A percentile compares a stretch with the other conserved stretches of the same genome.
phyloP scores from a whole-genome alignment of 2,888 invertebrate genomes.

The Brachyptera putata region DNA sequence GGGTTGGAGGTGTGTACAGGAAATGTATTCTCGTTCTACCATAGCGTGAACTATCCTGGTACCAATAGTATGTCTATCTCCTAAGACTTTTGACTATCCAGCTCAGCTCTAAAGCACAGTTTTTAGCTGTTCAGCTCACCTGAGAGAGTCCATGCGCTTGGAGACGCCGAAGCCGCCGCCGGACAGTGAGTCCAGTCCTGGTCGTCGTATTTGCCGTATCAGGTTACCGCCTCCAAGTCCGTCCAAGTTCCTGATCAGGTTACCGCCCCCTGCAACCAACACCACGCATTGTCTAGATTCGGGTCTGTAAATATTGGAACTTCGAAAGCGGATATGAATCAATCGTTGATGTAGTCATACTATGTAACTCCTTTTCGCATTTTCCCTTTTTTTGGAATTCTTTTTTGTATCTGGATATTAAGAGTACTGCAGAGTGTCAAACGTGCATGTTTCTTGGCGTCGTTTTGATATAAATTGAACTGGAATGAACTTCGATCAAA shows the following conservation, averaged over 20 bases:
- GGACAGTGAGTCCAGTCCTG: constrained; percentile 45
- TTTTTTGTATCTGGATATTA: too few species aligned
- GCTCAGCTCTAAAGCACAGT: not conserved
- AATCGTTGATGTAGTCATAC: too few species aligned
- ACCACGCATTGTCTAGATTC: too few species aligned
- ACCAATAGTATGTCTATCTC: not conserved
- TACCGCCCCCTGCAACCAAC: constrained; percentile 39
- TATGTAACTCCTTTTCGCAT: too few species aligned
- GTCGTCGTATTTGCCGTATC: constrained; percentile 42
- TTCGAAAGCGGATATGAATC: too few species aligned
- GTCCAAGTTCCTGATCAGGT: constrained; percentile 40
- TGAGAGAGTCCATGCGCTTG: constrained; percentile 43
- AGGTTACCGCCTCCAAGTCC: constrained; percentile 35
- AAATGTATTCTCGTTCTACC: not conserved
- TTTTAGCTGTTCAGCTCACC: constrained; percentile 35
- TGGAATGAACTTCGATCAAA: too few species aligned
- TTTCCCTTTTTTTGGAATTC: too few species aligned
- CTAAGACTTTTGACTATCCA: not conserved
- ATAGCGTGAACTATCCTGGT: not conserved
- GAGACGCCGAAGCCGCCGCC: constrained; percentile 45
- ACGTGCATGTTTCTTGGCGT: too few species aligned
- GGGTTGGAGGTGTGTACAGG: not conserved
- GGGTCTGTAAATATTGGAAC: too few species aligned
- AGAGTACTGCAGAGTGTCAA: too few species aligned
- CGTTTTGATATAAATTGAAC: too few species aligned